Percentiles rank a stretch among this genome's conserved stretches.
phyloP scores from a whole-genome alignment of 2,113 vertebrate species.

The Pteruthius melanotis region DNA sequence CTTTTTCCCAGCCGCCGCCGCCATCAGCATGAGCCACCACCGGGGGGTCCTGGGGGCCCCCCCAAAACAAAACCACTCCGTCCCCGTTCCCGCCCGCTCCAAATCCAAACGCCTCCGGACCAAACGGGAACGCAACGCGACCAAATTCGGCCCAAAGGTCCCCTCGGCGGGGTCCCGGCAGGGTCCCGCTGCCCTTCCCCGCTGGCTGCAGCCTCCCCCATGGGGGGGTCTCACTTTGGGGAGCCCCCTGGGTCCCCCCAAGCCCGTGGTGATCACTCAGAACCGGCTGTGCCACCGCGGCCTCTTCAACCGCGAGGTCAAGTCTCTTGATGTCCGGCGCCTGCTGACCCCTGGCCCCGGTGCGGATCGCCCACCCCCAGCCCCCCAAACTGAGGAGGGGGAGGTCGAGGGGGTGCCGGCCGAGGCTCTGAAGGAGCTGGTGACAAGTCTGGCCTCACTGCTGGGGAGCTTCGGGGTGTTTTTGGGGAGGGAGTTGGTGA shows the following conservation, averaged over 20 bases:
- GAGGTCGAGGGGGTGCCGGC: no score
- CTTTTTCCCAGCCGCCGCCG: background rate
- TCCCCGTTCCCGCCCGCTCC: background rate
- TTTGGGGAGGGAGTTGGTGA: fast-evolving
- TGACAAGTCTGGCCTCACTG: background rate
- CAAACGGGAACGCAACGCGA: background rate
- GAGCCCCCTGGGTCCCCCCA: background rate
- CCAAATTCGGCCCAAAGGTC: background rate
- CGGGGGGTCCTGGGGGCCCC: no score
- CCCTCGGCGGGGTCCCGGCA: fast-evolving
- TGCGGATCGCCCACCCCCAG: fast-evolving
- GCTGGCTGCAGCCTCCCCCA: background rate
- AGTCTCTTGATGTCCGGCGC: background rate
- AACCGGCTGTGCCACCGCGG: background rate
- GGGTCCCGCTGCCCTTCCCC: fast-evolving
- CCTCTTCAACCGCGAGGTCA: background rate
- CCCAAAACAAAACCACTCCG: fast-evolving
- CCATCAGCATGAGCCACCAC: background rate
- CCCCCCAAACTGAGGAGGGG: background rate
- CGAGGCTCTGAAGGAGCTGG: background rate
- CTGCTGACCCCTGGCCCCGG: background rate
- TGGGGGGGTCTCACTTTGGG: background rate
- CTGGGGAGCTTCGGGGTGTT: background rate
- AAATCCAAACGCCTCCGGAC: background rate
- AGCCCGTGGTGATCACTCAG: background rate